phyloP scores from a whole-genome alignment of 2,888 invertebrate genomes.

The Sclerodermus sp. region DNA sequence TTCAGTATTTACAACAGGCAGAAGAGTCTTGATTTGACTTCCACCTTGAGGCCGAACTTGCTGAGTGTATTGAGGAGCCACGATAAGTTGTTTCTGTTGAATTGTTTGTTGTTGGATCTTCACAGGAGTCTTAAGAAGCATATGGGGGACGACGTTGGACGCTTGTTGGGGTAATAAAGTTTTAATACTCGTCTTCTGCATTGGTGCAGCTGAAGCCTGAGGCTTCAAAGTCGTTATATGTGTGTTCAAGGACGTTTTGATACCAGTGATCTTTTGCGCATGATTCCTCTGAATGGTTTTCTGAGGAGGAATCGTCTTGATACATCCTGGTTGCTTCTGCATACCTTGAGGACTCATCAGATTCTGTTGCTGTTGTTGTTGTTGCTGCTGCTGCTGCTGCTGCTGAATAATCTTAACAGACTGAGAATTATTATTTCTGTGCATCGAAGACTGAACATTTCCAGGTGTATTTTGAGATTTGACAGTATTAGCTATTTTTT shows the following conservation, averaged over 20 bases:
- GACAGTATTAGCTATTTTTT: conserved; percentile 33
- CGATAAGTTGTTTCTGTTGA: conserved; percentile 44
- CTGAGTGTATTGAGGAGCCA: conserved; percentile 35
- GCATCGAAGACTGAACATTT: conserved; percentile 30
- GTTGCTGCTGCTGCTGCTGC: conserved; percentile 53
- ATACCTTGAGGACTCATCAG: conserved; percentile 35
- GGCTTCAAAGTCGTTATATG: conserved; percentile 39
- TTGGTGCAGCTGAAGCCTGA: conserved; percentile 21
- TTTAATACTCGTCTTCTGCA: conserved; percentile 38
- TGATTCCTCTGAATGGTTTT: conserved; percentile 55
- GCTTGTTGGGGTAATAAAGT: conserved; percentile 39
- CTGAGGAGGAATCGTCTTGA: conserved; percentile 51
- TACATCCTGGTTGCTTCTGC: conserved; percentile 50
- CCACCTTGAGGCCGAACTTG: conserved; percentile 36
- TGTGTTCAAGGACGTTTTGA: conserved; percentile 46
- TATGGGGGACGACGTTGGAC: conserved; percentile 15
- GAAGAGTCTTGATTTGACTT: conserved; percentile 41
- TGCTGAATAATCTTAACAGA: conserved; percentile 63
- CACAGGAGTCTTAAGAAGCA: conserved; percentile 38
- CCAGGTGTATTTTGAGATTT: conserved; percentile 35
- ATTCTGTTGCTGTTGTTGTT: conserved; percentile 52
- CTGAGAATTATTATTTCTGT: conserved; percentile 42
- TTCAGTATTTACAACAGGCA: conserved; percentile 36
- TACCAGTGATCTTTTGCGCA: conserved; percentile 61
- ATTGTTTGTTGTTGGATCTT: conserved; percentile 43